phyloP scores from a whole-genome alignment of 2,113 vertebrate genomes.

The Canis aureus region DNA sequence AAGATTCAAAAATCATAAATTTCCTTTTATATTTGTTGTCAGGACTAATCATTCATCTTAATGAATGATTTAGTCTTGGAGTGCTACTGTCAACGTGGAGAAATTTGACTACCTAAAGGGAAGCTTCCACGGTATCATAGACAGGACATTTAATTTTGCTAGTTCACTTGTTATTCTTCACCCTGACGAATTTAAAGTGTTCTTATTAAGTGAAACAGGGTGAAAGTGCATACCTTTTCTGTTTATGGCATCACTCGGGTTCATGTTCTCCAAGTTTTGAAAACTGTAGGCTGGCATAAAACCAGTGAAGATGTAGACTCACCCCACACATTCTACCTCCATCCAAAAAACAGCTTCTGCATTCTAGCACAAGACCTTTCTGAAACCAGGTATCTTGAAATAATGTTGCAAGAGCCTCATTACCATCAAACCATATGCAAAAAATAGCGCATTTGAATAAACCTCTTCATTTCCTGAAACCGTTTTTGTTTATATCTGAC shows the following conservation, averaged over 20 bases:
- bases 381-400: background rate
- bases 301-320: background rate
- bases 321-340: background rate
- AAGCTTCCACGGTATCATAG: background rate
- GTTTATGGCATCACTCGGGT: background rate
- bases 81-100: background rate
- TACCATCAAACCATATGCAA: background rate
- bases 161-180: background rate
- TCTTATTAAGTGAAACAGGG: conserved; percentile 1
- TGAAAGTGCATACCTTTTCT: background rate
- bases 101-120: background rate
- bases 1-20: conserved; percentile 54
- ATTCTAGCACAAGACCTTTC: conserved; percentile 13
- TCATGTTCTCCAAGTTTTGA: background rate
- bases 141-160: background rate
- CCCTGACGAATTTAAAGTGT: background rate
- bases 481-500: conserved; percentile 32
- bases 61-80: conserved; percentile 16
- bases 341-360: background rate
- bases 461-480: background rate
- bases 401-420: background rate
- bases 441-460: conserved; percentile 7
- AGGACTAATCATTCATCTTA: conserved; percentile 14
- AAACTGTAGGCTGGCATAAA: conserved; percentile 6
- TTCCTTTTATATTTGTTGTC: background rate